These are phyloP conservation scores for Chanos chanos DNA, from an alignment of 2,797 vertebrate genomes.

Conservation along the genomic window DNA sequence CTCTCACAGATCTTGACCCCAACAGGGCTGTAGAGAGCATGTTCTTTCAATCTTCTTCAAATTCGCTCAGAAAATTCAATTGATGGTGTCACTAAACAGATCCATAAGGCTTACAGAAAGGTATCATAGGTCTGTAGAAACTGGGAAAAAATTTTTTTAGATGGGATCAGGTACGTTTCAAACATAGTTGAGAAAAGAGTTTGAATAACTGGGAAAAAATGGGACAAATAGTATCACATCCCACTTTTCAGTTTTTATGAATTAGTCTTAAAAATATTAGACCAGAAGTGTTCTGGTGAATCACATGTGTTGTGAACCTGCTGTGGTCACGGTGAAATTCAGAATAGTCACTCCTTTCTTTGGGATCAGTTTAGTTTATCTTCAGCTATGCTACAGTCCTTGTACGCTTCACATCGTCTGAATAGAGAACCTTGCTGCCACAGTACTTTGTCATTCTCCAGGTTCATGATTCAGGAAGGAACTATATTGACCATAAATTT, in stretches of 20 bases:
- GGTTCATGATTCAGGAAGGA: no score
- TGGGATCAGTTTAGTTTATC: no score
- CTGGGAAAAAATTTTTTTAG: slow-evolving; percentile 60
- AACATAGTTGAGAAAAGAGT: slow-evolving; percentile 42
- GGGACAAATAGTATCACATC: slow-evolving; percentile 26
- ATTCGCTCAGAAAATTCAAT: slow-evolving; percentile 53
- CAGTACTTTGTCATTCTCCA: no score
- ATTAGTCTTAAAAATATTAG: slow-evolving; percentile 21
- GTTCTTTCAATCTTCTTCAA: slow-evolving; percentile 64
- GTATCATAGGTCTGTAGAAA: slow-evolving; percentile 64
- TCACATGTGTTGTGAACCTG: no score
- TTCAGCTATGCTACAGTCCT: no score
- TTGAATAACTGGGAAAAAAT: slow-evolving; percentile 14
- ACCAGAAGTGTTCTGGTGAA: no score
- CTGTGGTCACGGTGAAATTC: no score
- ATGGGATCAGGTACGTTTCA: slow-evolving; percentile 55
- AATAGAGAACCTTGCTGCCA: no score
- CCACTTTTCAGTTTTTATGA: slow-evolving; percentile 28
- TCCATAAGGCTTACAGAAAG: slow-evolving; percentile 55
- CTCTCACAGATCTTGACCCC: slow-evolving; percentile 38
- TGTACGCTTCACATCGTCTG: no score
- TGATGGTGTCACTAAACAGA: slow-evolving; percentile 55
- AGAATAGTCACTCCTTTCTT: no score
- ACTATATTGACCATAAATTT: no score
- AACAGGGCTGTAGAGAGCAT: slow-evolving; percentile 44